Base-by-base conservation (phyloP, 2,888 invertebrate genomes). In the Strigamia transsilvanica region DNA sequence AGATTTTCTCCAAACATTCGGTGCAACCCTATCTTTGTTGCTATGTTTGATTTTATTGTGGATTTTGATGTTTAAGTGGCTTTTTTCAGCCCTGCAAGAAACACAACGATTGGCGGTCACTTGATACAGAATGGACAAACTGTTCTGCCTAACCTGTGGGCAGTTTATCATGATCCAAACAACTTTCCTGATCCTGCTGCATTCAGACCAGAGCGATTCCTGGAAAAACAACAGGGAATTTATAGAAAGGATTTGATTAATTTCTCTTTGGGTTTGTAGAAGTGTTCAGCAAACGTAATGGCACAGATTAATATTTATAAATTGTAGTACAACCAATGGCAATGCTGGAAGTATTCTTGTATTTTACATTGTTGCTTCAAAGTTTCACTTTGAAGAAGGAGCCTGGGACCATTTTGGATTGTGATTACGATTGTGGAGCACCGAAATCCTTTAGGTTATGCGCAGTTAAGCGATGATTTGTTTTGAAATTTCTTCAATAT, bases 361-460 rank as follows among this genome's bases (percentile, higher is more conserved):
- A 66, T 23, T 66, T 66, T 66, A 21, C 61, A 66, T 66, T 18
- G 12, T 23, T 66, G 61, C 18, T 66, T 66, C 61, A 66, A 66
- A 15, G 0, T 21, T 66, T 66, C 12, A 66, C 46, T 46, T 46
- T 46, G 5, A 46, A 46, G 1, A 46, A 46, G 12, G n/a, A 46
- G n/a, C 46, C 46, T 4, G 46, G 46, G 3, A 46, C n/a, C n/a
- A 46, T 4, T 46, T 46, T 46, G 46, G 12, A 46, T 46, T n/a
- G 4, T n/a, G 46, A 46, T n/a, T 46, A 9, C 12, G 46, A 46
- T 3, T 46, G 4, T 1, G 46, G 15, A 46, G 15, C 12, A 46
- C 38, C 38, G 1, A 38, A 38, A 38, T 5, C 38, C 0, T 6
- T 38, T 6, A 38, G 10, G 6, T 38, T 38, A 38, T 38, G 10